A percentile compares a stretch with the other conserved stretches of the same genome.
phyloP scores from a whole-genome alignment of 2,113 vertebrate genomes.

The Cheirogaleus medius region DNA sequence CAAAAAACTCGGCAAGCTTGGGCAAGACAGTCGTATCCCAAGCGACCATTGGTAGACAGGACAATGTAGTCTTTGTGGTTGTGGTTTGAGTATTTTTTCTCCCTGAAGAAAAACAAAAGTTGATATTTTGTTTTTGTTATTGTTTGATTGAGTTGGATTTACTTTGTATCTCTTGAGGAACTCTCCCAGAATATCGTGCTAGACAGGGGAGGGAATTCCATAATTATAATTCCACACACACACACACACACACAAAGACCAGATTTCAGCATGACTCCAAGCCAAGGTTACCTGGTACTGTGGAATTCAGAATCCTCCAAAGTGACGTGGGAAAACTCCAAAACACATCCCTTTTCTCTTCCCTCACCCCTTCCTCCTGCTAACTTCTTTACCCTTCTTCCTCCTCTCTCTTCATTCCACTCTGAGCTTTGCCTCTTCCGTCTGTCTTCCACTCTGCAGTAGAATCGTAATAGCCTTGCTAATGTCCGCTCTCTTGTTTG shows the following conservation, averaged over 20 bases:
- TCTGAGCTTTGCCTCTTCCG: not conserved
- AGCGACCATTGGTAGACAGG: accelerated
- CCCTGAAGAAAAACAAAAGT: not conserved
- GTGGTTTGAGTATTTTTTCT: not conserved
- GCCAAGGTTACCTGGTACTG: not conserved
- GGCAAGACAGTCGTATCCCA: too few relatives aligned
- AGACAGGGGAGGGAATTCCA: not conserved
- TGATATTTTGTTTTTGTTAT: not conserved
- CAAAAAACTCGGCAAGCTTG: not conserved
- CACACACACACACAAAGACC: not conserved
- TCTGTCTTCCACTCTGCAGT: not conserved
- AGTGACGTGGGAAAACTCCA: not conserved
- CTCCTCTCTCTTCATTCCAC: not conserved
- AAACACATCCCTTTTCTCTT: not conserved
- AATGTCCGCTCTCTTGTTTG: not conserved
- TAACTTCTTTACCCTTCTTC: not conserved
- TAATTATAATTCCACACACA: not conserved
- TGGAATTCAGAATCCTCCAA: not conserved
- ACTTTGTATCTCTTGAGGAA: not conserved
- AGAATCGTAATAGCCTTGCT: not conserved
- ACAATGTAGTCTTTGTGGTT: not conserved
- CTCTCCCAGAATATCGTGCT: not conserved
- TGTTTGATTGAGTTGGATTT: not conserved
- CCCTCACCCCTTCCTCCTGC: not conserved
- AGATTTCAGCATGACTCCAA: not conserved